phyloP scores from a whole-genome alignment of 2,797 vertebrate species.

The Petrocephalus sullivani region DNA sequence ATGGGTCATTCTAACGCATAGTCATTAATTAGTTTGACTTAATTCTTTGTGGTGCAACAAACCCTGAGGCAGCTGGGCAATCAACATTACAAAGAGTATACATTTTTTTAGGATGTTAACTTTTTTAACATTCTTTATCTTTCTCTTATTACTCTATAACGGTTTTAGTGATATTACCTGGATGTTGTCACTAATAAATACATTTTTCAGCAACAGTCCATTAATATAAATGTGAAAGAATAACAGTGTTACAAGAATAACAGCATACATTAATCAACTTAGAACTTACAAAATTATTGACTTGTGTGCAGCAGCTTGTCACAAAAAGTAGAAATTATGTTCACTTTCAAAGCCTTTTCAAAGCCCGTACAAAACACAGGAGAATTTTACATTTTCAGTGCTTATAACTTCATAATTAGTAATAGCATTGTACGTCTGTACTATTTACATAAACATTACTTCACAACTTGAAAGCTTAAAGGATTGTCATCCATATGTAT shows the following conservation, averaged over 20 bases:
- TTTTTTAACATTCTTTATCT: neutral
- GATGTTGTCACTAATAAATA: neutral
- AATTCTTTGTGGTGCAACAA: neutral
- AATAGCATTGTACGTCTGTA: neutral
- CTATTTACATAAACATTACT: neutral
- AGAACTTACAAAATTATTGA: neutral
- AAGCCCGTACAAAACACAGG: neutral
- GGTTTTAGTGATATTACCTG: neutral
- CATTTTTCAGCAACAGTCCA: neutral
- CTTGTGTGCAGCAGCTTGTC: neutral
- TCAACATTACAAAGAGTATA: neutral
- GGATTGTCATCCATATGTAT: neutral
- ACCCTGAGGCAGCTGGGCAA: neutral
- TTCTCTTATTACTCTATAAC: neutral
- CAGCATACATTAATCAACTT: neutral
- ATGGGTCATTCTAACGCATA: neutral
- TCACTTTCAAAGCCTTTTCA: neutral
- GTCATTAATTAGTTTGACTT: neutral
- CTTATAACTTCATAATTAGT: neutral
- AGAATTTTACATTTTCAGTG: neutral
- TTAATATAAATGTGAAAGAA: neutral
- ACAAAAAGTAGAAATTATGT: neutral
- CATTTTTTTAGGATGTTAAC: neutral
- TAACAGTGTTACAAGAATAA: neutral
- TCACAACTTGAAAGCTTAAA: neutral